phyloP scores from a whole-genome alignment of 2,113 vertebrate genomes.

The Peucedramus taeniatus region DNA sequence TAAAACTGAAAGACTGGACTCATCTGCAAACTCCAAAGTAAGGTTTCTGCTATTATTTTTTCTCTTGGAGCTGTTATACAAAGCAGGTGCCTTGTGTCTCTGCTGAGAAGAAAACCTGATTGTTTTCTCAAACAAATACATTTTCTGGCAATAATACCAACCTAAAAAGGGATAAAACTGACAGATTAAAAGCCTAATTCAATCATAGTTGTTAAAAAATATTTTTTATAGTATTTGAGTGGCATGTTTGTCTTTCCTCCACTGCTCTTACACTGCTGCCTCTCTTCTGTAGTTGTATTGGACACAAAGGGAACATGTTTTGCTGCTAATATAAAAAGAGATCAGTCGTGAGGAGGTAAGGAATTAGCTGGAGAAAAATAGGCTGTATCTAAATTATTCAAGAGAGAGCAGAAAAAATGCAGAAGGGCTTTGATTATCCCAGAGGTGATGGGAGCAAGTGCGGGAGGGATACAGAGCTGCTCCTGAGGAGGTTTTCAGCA shows the following conservation, averaged over 20 bases:
- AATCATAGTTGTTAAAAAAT: not conserved
- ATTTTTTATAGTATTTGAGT: not conserved
- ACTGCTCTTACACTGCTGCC: not conserved
- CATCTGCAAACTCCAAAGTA: not conserved
- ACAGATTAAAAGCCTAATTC: not conserved
- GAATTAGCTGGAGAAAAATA: not conserved
- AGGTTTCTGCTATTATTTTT: not conserved
- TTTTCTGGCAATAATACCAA: not conserved
- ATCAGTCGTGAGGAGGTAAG: not conserved
- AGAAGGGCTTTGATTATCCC: not conserved
- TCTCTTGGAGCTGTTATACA: not conserved
- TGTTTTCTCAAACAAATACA: not conserved
- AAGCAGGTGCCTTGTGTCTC: not conserved
- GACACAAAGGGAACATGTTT: not conserved
- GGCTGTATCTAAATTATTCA: not conserved
- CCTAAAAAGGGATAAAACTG: not conserved
- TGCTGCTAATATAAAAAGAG: not conserved
- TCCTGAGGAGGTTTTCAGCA: not conserved
- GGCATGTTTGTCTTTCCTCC: not conserved
- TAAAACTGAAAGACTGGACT: not conserved
- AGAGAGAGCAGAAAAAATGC: not conserved
- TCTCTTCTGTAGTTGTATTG: not conserved
- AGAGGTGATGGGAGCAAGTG: not conserved
- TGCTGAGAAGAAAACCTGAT: not conserved
- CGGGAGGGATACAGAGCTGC: not conserved